These are phyloP conservation scores for Paraescarpia echinospica DNA, from an alignment of 1,140 invertebrate genomes.

Conservation along the genomic window DNA sequence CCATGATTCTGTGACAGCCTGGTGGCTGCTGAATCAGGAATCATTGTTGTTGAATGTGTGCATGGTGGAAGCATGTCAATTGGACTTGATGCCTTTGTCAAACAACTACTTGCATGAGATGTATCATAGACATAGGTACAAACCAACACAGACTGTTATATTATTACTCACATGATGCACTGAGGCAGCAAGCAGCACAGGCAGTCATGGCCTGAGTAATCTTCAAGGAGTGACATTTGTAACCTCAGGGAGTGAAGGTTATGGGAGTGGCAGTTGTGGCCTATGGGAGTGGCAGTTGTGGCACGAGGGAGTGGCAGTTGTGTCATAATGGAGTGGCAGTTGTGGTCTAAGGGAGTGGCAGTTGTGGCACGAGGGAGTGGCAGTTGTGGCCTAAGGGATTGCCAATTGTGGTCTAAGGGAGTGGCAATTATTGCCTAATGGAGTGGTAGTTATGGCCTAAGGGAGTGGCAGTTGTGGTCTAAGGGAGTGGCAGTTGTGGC, in stretches of 20 bases:
- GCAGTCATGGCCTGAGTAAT: not conserved
- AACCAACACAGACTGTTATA: not conserved
- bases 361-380: not conserved
- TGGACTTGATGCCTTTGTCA: not conserved
- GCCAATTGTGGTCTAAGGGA: not conserved
- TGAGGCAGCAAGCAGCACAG: not conserved
- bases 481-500: no score
- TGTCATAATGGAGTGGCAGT: no score
- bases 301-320: no score
- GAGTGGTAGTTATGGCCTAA: no score
- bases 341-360: not conserved
- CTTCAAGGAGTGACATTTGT: no score
- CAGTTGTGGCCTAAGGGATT: not conserved
- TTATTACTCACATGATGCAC: not conserved
- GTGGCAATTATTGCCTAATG: not conserved
- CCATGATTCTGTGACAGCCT: not conserved
- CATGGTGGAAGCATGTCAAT: not conserved
- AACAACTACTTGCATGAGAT: not conserved
- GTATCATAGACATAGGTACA: not conserved
- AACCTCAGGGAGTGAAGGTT: no score
- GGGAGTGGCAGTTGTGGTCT: not conserved
- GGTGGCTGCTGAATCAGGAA: not conserved
- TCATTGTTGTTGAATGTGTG: not conserved
- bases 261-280: no score
- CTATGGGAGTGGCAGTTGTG: no score